phyloP scores from a whole-genome alignment of 2,888 invertebrate species.

The Scaptomyza parva region DNA sequence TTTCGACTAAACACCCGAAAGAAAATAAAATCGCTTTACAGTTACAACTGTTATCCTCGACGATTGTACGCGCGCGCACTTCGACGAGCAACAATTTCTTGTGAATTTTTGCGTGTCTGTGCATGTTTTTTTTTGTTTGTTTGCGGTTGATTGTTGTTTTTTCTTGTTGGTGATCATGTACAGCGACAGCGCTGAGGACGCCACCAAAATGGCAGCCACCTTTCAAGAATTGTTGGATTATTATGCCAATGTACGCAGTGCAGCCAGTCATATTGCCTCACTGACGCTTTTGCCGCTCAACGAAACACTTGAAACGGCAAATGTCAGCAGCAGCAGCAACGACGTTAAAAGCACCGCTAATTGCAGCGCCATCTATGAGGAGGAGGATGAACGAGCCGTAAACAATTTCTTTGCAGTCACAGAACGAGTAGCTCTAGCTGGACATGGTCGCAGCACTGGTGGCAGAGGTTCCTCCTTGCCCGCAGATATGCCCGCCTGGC shows the following conservation, averaged over 20 bases:
- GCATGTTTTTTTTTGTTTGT: neutral
- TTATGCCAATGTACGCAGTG: slow-evolving; percentile 56
- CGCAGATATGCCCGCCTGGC: slow-evolving; percentile 74
- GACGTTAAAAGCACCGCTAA: slow-evolving; percentile 5
- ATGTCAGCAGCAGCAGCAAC: slow-evolving; percentile 15
- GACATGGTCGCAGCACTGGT: neutral
- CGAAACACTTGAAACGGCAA: slow-evolving; percentile 29
- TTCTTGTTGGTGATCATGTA: slow-evolving; percentile 15
- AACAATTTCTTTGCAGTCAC: slow-evolving; percentile 18
- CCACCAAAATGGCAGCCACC: slow-evolving; percentile 23
- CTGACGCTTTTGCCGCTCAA: slow-evolving; percentile 55
- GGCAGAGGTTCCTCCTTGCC: neutral
- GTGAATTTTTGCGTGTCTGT: neutral
- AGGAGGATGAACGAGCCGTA: slow-evolving; percentile 13
- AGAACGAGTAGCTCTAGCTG: neutral
- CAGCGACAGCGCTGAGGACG: slow-evolving; percentile 34
- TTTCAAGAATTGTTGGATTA: slow-evolving; percentile 59
- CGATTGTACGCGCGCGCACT: slow-evolving; percentile 26
- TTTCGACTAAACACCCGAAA: neutral
- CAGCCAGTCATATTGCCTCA: slow-evolving; percentile 66
- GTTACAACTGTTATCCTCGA: neutral
- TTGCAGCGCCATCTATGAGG: slow-evolving; percentile 18
- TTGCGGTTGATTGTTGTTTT: neutral
- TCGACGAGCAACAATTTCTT: slow-evolving; percentile 4
- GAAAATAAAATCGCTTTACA: neutral